These are phyloP conservation scores for Ahaetulla prasina DNA, from an alignment of 2,113 vertebrate species.

Conservation along the genomic window DNA sequence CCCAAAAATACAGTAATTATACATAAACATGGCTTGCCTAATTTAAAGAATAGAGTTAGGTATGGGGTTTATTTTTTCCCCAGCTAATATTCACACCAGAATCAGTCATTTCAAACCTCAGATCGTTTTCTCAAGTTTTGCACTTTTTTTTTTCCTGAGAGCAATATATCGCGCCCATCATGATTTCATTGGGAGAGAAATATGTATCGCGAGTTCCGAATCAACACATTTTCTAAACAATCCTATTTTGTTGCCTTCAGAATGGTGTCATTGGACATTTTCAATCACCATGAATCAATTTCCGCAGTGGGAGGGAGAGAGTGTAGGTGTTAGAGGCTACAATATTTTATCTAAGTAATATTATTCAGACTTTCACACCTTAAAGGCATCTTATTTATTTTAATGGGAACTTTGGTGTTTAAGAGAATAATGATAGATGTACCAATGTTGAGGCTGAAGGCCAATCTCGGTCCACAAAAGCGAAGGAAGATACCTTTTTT, in stretches of 20 bases:
- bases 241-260: not conserved
- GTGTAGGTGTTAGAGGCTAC: conserved; percentile 2
- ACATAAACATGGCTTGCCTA: not conserved
- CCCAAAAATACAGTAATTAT: too few relatives aligned
- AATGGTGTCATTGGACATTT: conserved; percentile 5
- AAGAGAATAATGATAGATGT: conserved; percentile 18
- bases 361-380: conserved; percentile 28
- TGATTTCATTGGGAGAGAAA: not conserved
- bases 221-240: not conserved
- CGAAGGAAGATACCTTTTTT: not conserved
- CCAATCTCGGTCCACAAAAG: conserved; percentile 27
- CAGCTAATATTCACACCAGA: not conserved
- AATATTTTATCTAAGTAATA: conserved; percentile 27
- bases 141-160: not conserved
- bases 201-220: not conserved
- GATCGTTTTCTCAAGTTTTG: not conserved
- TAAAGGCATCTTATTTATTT: conserved; percentile 32
- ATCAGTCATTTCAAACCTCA: fast-evolving
- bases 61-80: not conserved
- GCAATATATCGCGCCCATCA: not conserved
- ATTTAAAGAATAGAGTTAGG: not conserved
- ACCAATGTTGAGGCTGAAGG: conserved; percentile 8
- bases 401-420: conserved; percentile 19
- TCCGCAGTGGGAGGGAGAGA: not conserved
- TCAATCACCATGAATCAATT: conserved; percentile 31